Evolutionary conservation across 2,797 vertebrate species (phyloP).

Genomic region (Otolemur crassicaudatus): DNA sequence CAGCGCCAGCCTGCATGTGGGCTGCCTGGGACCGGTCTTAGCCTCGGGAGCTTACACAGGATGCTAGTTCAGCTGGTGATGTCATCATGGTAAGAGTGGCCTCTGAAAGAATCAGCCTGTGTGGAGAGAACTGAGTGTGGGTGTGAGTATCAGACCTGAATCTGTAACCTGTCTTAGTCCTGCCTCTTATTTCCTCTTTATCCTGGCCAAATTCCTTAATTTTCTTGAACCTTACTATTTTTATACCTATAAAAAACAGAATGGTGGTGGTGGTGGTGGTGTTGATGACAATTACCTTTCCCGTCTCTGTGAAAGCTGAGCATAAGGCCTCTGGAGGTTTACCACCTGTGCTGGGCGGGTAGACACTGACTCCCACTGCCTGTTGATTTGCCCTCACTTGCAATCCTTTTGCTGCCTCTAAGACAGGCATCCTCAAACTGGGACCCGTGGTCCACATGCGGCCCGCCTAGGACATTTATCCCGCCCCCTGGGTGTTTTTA

Average conservation of each 20-base stretch:
- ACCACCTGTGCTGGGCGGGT: neutral
- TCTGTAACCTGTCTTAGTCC: neutral
- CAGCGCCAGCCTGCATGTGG: too few species aligned
- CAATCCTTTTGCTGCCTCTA: neutral
- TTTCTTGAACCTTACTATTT: constrained; percentile 23
- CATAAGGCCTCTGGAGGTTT: neutral
- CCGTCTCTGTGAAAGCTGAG: neutral
- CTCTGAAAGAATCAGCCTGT: neutral
- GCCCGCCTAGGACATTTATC: too few species aligned
- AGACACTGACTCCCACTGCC: neutral
- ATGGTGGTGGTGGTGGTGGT: neutral
- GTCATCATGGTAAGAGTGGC: neutral
- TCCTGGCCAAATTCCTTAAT: neutral
- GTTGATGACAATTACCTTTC: neutral
- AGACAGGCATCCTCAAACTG: too few species aligned
- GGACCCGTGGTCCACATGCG: too few species aligned
- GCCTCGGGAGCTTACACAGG: neutral
- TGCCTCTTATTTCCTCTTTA: neutral
- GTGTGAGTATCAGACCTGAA: neutral
- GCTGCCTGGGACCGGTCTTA: neutral
- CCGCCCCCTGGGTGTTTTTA: too few species aligned
- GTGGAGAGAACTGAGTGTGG: neutral
- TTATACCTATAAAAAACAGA: neutral
- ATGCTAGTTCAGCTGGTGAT: neutral
- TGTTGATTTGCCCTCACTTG: neutral